These are phyloP conservation scores for Meloidogyne exigua DNA, from an alignment of 1,140 invertebrate genomes.

Conservation along the genomic window DNA sequence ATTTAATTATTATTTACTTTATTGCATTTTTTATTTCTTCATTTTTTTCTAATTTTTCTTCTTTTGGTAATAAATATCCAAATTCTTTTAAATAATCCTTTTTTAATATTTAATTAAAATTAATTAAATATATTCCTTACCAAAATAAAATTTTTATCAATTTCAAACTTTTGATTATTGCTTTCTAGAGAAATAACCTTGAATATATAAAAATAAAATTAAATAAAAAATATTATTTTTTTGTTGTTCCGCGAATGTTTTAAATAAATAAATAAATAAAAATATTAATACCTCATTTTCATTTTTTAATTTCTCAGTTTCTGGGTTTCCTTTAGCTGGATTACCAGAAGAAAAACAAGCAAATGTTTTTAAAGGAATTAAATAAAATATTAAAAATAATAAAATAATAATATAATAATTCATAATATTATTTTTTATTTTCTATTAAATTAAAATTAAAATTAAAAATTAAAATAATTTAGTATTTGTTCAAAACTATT, in stretches of 20 bases:
- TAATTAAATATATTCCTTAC: not conserved
- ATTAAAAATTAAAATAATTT: not conserved
- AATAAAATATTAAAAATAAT: constrained; percentile 5
- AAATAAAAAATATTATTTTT: not conserved
- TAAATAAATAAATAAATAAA: not conserved
- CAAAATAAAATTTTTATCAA: constrained; percentile 14
- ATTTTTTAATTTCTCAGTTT: constrained; percentile 12
- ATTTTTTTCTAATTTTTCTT: not conserved
- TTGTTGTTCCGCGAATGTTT: not conserved
- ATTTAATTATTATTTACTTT: constrained; percentile 21
- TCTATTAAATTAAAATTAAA: not conserved
- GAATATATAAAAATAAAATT: not conserved
- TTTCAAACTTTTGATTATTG: constrained; percentile 7
- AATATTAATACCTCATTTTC: not conserved
- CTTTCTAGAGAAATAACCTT: constrained; percentile 1
- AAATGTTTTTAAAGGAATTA: not conserved
- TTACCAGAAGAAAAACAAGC: constrained; percentile 19
- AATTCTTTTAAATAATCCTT: constrained; percentile 31
- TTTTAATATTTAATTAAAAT: not conserved
- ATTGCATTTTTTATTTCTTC: not conserved
- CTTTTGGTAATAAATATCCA: constrained; percentile 8
- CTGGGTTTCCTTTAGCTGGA: constrained; percentile 15
- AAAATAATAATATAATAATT: constrained; percentile 15
- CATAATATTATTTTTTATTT: no score
- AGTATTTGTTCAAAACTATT: constrained; percentile 6